Evolutionary conservation across 2,113 vertebrate species (phyloP).

Genomic region (Caranx melampygus): DNA sequence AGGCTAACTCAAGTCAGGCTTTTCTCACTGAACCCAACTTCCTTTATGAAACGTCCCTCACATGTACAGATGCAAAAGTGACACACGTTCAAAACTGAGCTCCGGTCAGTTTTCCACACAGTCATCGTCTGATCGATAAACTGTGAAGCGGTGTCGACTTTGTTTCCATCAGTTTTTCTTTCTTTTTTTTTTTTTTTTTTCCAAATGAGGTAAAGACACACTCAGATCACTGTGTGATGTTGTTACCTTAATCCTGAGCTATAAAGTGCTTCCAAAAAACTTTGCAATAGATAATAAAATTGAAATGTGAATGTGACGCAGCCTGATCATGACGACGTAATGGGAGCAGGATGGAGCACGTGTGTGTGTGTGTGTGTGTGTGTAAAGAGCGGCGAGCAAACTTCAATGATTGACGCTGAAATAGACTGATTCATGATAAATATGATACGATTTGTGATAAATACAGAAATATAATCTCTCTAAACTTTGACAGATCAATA

Average conservation of each 20-base stretch:
- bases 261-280: conserved; percentile 81
- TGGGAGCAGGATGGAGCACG: too few species aligned
- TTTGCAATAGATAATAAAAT: conserved; percentile 74
- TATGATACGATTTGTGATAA: conserved; percentile 64
- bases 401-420: background rate
- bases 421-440: conserved; percentile 33
- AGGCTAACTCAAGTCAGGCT: background rate
- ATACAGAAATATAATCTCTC: conserved; percentile 76
- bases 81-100: conserved; percentile 37
- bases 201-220: conserved; percentile 72
- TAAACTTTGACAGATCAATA: conserved; percentile 67
- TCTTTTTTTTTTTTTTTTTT: too few species aligned
- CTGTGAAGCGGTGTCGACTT: conserved; percentile 33
- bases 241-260: conserved; percentile 78
- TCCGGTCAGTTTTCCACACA: conserved; percentile 1
- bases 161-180: conserved; percentile 23
- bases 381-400: conserved; percentile 12
- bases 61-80: conserved; percentile 12
- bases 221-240: conserved; percentile 50
- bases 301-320: conserved; percentile 43
- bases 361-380: background rate
- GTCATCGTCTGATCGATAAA: background rate
- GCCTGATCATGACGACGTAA: conserved; percentile 50
- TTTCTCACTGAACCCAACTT: background rate
- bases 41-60: conserved; percentile 46